Evolutionary conservation across 2,888 invertebrate genomes (phyloP), one percentile per base, ranked within the genome.

Genomic region (Acanthosepion lycidas): DNA sequence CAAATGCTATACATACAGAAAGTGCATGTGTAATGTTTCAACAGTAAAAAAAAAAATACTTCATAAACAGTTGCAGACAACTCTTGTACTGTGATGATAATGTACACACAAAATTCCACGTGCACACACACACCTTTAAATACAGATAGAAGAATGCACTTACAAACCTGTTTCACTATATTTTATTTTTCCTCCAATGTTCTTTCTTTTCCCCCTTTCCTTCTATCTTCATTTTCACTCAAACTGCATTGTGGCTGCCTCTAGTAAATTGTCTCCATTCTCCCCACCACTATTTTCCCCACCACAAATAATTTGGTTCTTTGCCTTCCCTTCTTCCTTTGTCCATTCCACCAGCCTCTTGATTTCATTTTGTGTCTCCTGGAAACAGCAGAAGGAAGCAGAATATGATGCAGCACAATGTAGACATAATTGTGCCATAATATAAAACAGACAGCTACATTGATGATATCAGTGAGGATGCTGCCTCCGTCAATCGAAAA

Each of bases 381-480:
- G 78, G 78, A 78, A 78, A 78, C 78, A n/a, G 78, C n/a, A n/a
- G n/a, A 78, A 78, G 78, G 78, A 78, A 78, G n/a, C n/a, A n/a
- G 78, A 78, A 78, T 78, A 78, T 78, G 78, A 78, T 18, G 78
- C 78, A 1, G 78, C 78, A 78, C 78, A 78, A 78, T 78, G n/a
- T n/a, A 78, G 78, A 78, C 78, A 78, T 78, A 78, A 78, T 78
- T 78, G 78, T 78, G 78, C 15, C 78, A 33, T 78, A 78, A 78
- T 78, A 78, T 78, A 78, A 78, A 78, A 78, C 78, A 78, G 78
- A 78, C 78, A 64, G 23, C 64, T 26, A 28, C 26, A 26, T 26
- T 64, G 23, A 28, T 6, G 78, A 78, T 78, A 78, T n/a, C n/a
- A n/a, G 33, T 78, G 78, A 2, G 78, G n/a, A n/a, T 15, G 78